Evolutionary conservation across 1,140 invertebrate species (phyloP), one percentile per base, ranked within the genome.

Genomic region (Euglossa dilemma): DNA sequence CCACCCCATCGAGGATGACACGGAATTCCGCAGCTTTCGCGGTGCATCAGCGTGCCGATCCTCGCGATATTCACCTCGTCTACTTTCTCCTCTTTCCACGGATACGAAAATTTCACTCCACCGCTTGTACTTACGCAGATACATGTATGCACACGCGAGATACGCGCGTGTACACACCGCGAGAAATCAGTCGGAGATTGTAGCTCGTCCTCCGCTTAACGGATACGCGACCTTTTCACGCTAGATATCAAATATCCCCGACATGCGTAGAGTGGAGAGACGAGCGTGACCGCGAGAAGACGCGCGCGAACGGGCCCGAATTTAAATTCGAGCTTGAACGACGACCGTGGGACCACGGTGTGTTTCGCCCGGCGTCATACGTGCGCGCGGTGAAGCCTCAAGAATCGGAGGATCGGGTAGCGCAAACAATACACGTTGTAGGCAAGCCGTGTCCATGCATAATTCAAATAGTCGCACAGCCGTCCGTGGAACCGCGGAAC

Each of bases 401-500:
- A 92, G 91, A 93, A 93, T 93, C 92, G 92, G 91, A 92, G 43
- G 71, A 92, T 93, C 89, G 91, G 91, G 90, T 92, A 92, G 90
- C 90, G 93, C 92, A 94, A 94, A 94, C 93, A 94, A 94, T 94
- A 94, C 93, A 93, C 92, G 92, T 93, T 93, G 92, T 92, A 93
- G 92, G 92, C 92, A 93, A 93, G 90, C 93, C 93, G 91, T 94
- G 93, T 93, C 93, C 93, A 94, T 94, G 93, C 93, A 94, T 94
- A 94, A 94, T 94, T 94, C 93, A 94, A 92, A 92, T 89, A 92
- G 93, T 94, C 93, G 91, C 93, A 92, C 88, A 93, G 91, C 87
- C 90, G 91, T 92, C 91, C 89, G 89, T 90, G 87, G 87, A 86
- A 80, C 87, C 87, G 84, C 87, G 87, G 87, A 89, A 89, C 87